These are phyloP conservation scores for Callinectes sapidus DNA, from an alignment of 2,888 invertebrate genomes.

Conservation along the genomic window DNA sequence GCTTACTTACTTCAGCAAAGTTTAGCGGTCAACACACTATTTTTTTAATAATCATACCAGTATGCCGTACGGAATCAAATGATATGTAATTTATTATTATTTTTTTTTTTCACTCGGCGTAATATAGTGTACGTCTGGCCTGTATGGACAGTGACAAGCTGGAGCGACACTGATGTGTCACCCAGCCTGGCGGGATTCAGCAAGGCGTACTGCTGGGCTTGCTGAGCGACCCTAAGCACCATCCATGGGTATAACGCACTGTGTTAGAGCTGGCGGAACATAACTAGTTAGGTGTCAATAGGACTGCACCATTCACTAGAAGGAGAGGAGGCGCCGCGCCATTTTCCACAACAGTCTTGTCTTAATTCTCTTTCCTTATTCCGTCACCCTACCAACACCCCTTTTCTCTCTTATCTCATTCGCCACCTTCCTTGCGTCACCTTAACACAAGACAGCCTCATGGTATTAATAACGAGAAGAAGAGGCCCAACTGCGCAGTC, in stretches of 20 bases:
- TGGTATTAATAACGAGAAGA: slow-evolving; percentile 27
- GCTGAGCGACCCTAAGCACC: slow-evolving; percentile 15
- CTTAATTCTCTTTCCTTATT: not conserved
- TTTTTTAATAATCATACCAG: not conserved
- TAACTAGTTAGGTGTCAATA: slow-evolving; percentile 40
- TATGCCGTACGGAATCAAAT: not conserved
- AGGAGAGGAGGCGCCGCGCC: slow-evolving; percentile 55
- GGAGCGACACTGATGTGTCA: slow-evolving; percentile 10
- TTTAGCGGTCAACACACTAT: not conserved
- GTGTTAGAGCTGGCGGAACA: slow-evolving; percentile 49
- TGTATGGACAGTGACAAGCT: slow-evolving; percentile 32
- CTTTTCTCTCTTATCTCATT: not conserved
- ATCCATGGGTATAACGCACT: slow-evolving; percentile 12
- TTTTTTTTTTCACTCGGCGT: not conserved
- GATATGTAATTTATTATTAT: not conserved
- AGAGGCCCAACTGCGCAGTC: not conserved
- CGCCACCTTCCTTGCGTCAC: slow-evolving; percentile 19
- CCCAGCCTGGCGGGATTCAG: not conserved
- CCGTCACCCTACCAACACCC: not conserved
- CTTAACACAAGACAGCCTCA: not conserved
- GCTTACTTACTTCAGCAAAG: not conserved
- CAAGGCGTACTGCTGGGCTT: slow-evolving; percentile 5
- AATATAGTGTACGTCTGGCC: slow-evolving; percentile 1
- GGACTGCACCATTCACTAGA: slow-evolving; percentile 49
- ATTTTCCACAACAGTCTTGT: not conserved